Evolutionary conservation across 2,113 vertebrate species (phyloP).

Genomic region (Rhinolophus ferrumequinum): DNA sequence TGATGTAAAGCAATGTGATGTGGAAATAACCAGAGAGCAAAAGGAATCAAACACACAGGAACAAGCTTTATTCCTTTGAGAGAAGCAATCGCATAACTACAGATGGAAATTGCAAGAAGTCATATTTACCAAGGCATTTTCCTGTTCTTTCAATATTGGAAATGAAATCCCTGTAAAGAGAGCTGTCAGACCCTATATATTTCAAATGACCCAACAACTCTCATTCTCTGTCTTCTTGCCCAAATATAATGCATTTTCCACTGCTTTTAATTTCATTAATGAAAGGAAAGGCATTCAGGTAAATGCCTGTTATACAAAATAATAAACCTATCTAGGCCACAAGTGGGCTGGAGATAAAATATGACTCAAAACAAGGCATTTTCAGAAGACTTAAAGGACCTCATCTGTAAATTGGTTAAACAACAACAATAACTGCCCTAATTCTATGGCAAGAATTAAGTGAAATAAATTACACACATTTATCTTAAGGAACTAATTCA

Average conservation of each 20-base stretch:
- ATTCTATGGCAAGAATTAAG: background rate
- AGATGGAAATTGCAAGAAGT: constrained; percentile 31
- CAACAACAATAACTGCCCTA: background rate
- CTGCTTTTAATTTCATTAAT: constrained; percentile 37
- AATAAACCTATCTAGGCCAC: background rate
- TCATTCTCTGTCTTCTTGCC: background rate
- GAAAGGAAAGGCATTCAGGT: background rate
- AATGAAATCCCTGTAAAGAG: constrained; percentile 64
- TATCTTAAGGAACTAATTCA: background rate
- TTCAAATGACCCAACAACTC: constrained; percentile 15
- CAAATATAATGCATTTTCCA: constrained; percentile 21
- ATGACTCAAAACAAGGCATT: background rate
- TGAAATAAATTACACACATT: background rate
- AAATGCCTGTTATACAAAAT: background rate
- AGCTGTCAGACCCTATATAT: constrained; percentile 16
- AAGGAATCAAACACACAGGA: constrained; percentile 1
- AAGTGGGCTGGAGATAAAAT: background rate
- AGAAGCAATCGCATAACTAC: constrained; percentile 46
- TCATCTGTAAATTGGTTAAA: background rate
- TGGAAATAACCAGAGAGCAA: constrained; percentile 56
- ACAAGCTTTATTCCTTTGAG: constrained; percentile 32
- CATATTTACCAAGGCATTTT: constrained; percentile 42
- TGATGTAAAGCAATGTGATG: constrained; percentile 39
- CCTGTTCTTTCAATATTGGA: constrained; percentile 55
- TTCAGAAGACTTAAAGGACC: background rate